Evolutionary conservation across 92 coral and sea anemone genomes (phyloP), one percentile per base, ranked within the genome.

Genomic region (Scolanthus callimorphus): DNA sequence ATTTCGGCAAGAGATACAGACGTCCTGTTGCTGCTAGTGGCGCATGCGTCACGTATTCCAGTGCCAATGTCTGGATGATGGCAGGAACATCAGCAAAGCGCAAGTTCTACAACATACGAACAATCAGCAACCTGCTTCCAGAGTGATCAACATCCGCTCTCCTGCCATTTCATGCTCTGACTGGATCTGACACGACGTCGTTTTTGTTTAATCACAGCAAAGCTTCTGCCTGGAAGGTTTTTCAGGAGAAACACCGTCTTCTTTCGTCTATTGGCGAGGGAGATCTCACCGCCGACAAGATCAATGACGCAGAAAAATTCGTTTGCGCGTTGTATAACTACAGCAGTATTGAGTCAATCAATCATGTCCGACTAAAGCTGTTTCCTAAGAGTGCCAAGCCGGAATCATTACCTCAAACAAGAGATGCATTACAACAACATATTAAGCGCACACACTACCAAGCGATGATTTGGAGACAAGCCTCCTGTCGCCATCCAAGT

Each of bases 141-240:
- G 38, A 29, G 46, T 66, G 70, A 20, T 48, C 65, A 1, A 19
- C 46, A 27, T 28, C 74, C 4, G 60, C 82, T 37, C 79, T 75
- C 53, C 73, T 82, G 39, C 79, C 89, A 26, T 82, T 69, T 29
- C 61, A 82, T 59, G 78, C 79, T 47, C 44, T 69, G 55, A 58
- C 78, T 4, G 75, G 75, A 43, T 67, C 27, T 69, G n/a, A n/a
- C n/a, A n/a, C n/a, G n/a, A n/a, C n/a, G n/a, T n/a, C n/a, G n/a
- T n/a, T n/a, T n/a, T n/a, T n/a, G n/a, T n/a, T n/a, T n/a, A 76
- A 57, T 31, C 61, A 75, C 49, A 27, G 60, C 24, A 67, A 67
- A 47, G 20, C 21, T 51, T 76, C 75, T 3, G 50, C 67, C 2
- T 71, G 78, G 30, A 71, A 71, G 54, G 31, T 60, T 23, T 71